Percentiles rank a stretch among this genome's conserved stretches.
Evolutionary conservation across 2,888 invertebrate genomes (phyloP).

Genomic region (Drosophila sordidapex): DNA sequence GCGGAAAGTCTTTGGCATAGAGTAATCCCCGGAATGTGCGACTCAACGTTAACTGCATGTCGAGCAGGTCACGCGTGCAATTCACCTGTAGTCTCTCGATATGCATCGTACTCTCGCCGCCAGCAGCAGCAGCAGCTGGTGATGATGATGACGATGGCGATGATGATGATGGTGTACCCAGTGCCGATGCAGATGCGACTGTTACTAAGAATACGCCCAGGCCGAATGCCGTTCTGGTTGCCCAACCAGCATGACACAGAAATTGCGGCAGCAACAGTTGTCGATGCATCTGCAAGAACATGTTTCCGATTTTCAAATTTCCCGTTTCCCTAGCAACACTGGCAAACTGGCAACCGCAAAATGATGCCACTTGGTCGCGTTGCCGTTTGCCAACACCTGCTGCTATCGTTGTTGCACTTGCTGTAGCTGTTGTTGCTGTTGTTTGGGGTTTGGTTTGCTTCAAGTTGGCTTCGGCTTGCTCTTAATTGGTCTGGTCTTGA

Average conservation of each 20-base stretch:
- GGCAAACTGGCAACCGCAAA: conserved; percentile 56
- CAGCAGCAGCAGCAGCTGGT: neutral
- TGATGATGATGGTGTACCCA: conserved; percentile 26
- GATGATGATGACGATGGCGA: neutral
- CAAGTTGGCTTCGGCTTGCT: conserved; percentile 12
- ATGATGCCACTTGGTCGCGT: conserved; percentile 71
- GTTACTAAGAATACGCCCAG: conserved; percentile 29
- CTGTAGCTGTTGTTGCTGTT: neutral
- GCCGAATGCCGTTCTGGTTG: conserved; percentile 73
- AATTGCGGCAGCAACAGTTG: conserved; percentile 48
- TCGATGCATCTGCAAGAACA: conserved; percentile 75
- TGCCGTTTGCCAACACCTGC: conserved; percentile 50
- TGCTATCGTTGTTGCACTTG: conserved; percentile 17
- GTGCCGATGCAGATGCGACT: conserved; percentile 41
- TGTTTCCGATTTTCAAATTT: conserved; percentile 74
- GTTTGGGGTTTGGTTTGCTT: conserved; percentile 3
- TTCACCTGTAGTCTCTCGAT: conserved; percentile 87
- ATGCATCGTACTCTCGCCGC: conserved; percentile 42
- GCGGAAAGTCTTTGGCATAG: conserved; percentile 91
- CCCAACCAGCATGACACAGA: conserved; percentile 82
- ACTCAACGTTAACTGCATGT: conserved; percentile 87
- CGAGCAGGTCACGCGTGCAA: conserved; percentile 88
- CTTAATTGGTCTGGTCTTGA: conserved; percentile 40
- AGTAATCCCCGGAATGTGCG: conserved; percentile 89
- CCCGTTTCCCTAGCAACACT: conserved; percentile 53